phyloP scores from a whole-genome alignment of 1,140 invertebrate genomes.

The Achroia grisella region DNA sequence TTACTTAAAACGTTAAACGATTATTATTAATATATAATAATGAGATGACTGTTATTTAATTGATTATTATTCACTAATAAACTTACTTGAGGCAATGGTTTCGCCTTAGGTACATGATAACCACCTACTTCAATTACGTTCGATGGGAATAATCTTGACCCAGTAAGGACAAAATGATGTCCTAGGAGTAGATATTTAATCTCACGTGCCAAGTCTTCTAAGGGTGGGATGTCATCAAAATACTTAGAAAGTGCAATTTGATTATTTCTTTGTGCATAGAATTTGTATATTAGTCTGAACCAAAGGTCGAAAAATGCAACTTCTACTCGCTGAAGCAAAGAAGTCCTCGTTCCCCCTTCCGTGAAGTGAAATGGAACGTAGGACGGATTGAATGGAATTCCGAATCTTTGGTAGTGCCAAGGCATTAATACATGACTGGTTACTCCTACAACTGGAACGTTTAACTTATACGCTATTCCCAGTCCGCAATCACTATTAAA shows the following conservation, averaged over 20 bases:
- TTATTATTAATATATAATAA: too few species aligned
- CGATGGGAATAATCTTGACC: constrained; percentile 75
- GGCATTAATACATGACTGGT: constrained; percentile 75
- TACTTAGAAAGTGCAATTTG: constrained; percentile 66
- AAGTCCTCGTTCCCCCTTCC: constrained; percentile 73
- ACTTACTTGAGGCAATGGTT: constrained; percentile 74
- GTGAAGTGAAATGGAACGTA: constrained; percentile 75
- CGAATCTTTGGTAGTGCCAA: constrained; percentile 76
- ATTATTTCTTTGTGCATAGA: constrained; percentile 44
- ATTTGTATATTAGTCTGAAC: constrained; percentile 43
- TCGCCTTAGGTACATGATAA: constrained; percentile 75
- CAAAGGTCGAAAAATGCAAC: constrained; percentile 47
- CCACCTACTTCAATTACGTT: constrained; percentile 81
- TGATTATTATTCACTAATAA: too few species aligned
- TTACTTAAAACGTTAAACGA: too few species aligned
- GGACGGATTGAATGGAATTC: constrained; percentile 74
- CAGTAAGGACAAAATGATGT: constrained; percentile 76
- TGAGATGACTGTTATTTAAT: too few species aligned
- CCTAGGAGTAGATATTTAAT: constrained; percentile 79
- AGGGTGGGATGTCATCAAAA: constrained; percentile 75
- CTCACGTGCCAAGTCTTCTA: constrained; percentile 75
- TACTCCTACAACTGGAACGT: constrained; percentile 76
- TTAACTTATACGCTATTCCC: constrained; percentile 75
- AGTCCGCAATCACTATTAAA: constrained; percentile 83
- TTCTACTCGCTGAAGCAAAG: constrained; percentile 63